Evolutionary conservation across 2,888 invertebrate genomes (phyloP), one percentile per base, ranked within the genome.

Genomic region (Sminthurinus aureus): DNA sequence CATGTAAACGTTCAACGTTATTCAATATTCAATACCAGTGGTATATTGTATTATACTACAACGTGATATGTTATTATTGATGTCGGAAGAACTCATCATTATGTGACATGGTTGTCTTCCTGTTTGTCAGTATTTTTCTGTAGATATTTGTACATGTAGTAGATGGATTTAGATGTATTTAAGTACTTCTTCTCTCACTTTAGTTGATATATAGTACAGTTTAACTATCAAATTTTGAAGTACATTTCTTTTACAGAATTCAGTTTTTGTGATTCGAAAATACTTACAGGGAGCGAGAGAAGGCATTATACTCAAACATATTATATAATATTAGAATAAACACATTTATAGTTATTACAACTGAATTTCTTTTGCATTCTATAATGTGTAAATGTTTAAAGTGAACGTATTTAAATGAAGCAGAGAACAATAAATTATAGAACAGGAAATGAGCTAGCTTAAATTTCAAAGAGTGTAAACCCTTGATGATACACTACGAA

Each of bases 361-460:
- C 18, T 58, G 58, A 58, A 58, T 58, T 58, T 58, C 58, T 58
- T 58, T 13, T 6, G 58, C 2, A 58, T 13, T 18, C 38, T 6
- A 38, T 38, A 38, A 38, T 38, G 38, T 38, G 38, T 38, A 38
- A 38, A 38, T 38, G 38, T 38, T 38, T 38, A 38, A 38, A 38
- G 38, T 38, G 38, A 38, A 6, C 38, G 38, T 38, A 38, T 58
- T 58, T 18, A 58, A 13, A 18, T 58, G 58, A 58, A 69, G 67
- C 38, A 71, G 71, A 26, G 71, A 15, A 71, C 71, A 71, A 71
- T 71, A 71, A 26, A 71, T 71, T 71, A 71, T 24, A 20, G 71
- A 71, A 24, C 71, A 71, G 71, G 71, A 71, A 71, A 71, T 71
- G 71, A 71, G 71, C 71, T 58, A 9, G 58, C 58, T 58, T 58